Evolutionary conservation across 2,797 vertebrate species (phyloP), one percentile per base, ranked within the genome.

Genomic region (Smutsia temminckii): DNA sequence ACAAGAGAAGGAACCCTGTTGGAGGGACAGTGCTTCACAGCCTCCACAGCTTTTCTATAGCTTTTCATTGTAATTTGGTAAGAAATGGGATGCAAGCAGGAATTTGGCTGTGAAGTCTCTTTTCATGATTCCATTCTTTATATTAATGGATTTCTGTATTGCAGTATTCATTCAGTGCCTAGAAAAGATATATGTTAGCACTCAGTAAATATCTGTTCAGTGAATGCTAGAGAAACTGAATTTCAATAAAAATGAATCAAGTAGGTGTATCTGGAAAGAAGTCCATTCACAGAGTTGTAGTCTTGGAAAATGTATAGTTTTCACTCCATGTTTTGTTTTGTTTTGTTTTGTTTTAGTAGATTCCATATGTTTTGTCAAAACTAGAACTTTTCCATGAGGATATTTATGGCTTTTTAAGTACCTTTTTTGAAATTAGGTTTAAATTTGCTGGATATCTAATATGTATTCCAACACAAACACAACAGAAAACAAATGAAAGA

Each of bases 401-500:
- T 93, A 1, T 80, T 79, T 92, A 40, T 42, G 13, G 8, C 14
- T 94, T 79, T 79, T 63, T n/a, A 63, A 55, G 34, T 89, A 55
- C n/a, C 5, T 57, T 11, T 91, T 96, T 53, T 92, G 37, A 78
- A 29, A 46, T 69, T 66, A 93, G 51, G 21, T 79, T 29, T 20
- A 40, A 57, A 69, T 59, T 49, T 92, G 68, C 32, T 78, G 13
- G n/a, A 63, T 78, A 89, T 5, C 9, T 93, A 90, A 20, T 88
- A 8, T 42, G 3, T 85, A 94, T 84, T 94, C n/a, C 25, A 86
- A 6, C 27, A 79, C 53, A 34, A 91, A 59, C 7, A 17, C 40
- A 72, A 92, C 25, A 85, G 59, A 75, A 91, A 40, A 42, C 46
- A 81, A 75, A 89, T 18, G 75, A 51, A 84, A 93, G 77, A 57